Evolutionary conservation across 2,797 vertebrate genomes (phyloP).

Genomic region (Pantherophis alleghaniensis): DNA sequence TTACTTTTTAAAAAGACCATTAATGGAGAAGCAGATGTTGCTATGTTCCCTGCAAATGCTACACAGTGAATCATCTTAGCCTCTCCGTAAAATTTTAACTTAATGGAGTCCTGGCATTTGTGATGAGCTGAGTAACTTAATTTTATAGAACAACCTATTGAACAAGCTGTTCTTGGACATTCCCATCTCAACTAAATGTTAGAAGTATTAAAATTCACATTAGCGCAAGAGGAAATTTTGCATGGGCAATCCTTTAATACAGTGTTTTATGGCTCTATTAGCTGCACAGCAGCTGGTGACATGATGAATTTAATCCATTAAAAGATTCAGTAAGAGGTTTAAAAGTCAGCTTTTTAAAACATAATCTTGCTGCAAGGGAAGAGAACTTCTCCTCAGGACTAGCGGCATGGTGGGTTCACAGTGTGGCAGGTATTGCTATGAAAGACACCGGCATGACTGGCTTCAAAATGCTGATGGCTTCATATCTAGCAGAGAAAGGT

Average conservation of each 20-base stretch:
- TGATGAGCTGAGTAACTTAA: constrained; percentile 82
- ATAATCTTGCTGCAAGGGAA: constrained; percentile 81
- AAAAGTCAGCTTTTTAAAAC: constrained; percentile 86
- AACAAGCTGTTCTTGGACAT: constrained; percentile 86
- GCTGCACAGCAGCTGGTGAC: constrained; percentile 84
- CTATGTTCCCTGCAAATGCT: constrained; percentile 65
- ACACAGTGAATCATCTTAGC: constrained; percentile 79
- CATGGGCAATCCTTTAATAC: constrained; percentile 88
- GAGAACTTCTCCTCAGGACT: constrained; percentile 76
- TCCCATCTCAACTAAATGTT: constrained; percentile 86
- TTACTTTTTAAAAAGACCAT: constrained; percentile 27
- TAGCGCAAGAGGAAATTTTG: constrained; percentile 83
- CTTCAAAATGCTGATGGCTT: constrained; percentile 43
- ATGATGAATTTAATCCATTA: constrained; percentile 88
- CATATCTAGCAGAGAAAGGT: constrained; percentile 43
- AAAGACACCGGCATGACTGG: constrained; percentile 65
- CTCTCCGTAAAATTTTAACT: constrained; percentile 79
- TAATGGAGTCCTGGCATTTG: constrained; percentile 85
- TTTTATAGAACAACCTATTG: constrained; percentile 87
- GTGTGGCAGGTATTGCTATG: constrained; percentile 67
- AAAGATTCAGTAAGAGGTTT: constrained; percentile 85
- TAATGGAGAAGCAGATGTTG: constrained; percentile 76
- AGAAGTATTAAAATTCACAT: constrained; percentile 89
- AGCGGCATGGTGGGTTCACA: constrained; percentile 70
- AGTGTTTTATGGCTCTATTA: constrained; percentile 86